Evolutionary conservation across 2,797 vertebrate species (phyloP), one percentile per base, ranked within the genome.

Genomic region (Myripristis murdjan): DNA sequence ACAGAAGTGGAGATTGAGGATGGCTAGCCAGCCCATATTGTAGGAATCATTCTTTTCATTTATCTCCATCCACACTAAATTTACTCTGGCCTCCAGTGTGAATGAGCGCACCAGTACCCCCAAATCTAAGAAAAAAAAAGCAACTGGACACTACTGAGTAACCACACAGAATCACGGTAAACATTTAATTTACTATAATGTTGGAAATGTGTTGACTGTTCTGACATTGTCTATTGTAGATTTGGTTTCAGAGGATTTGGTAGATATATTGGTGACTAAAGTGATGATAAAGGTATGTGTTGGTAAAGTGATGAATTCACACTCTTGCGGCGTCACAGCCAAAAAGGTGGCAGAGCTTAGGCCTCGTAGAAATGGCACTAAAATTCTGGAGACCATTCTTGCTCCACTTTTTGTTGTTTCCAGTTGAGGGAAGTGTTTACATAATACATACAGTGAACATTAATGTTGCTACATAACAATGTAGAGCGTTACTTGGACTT

Each of bases 1-100:
- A 87, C 78, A 89, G 83, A 81, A 87, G 68, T 75, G 67, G 80
- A 90, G 87, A 88, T 83, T 77, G 81, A 82, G 79, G 72, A 77
- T 47, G 39, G 79, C 60, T 33, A 28, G 69, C 73, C 72, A 33
- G 73, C 55, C 72, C 73, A 72, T 86, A 89, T 83, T 83, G 80
- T 66, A 54, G 66, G 70, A 83, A 70, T 86, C 77, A 62, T 81
- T 85, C 73, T 55, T 85, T 87, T 72, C 81, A 89, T 87, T 90
- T 81, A 84, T 87, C 83, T 81, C 70, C 73, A 83, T 87, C 64
- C 59, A 60, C 65, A 62, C 65, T 71, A 49, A 59, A 81, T 83
- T 67, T 68, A 69, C 83, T 70, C 51, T 44, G 48, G 24, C 41
- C 58, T 65, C 33, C 71, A 37, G 65, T 48, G 59, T 18, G 46